Percentiles rank a stretch among this genome's conserved stretches.
Evolutionary conservation across 2,113 vertebrate genomes (phyloP).

Genomic region (Microcebus ravelobensis): DNA sequence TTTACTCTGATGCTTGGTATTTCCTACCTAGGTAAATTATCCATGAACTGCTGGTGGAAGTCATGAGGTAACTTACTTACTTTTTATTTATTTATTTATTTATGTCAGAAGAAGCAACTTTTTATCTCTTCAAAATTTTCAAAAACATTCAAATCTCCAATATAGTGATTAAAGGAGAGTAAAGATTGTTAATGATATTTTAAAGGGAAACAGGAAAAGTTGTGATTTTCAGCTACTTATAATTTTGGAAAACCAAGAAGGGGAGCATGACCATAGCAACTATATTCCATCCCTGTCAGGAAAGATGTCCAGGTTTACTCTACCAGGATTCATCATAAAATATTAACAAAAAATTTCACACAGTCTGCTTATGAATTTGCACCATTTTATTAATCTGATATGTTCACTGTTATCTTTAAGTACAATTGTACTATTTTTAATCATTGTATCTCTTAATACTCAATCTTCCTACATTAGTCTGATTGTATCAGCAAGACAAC

Average conservation of each 20-base stretch:
- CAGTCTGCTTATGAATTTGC: background rate
- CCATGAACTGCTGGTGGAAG: background rate
- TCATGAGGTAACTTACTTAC: background rate
- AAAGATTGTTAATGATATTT: background rate
- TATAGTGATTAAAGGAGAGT: background rate
- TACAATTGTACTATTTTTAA: background rate
- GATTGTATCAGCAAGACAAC: background rate
- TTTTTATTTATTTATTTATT: background rate
- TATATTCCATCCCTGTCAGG: fast-evolving
- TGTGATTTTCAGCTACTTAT: background rate
- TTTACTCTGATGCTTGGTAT: background rate
- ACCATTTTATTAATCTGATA: background rate
- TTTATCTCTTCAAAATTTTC: background rate
- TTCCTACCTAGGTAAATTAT: background rate
- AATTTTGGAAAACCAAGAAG: background rate
- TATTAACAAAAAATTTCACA: background rate
- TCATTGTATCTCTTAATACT: background rate
- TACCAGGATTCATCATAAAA: too few relatives aligned
- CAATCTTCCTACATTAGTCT: background rate
- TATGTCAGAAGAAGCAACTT: background rate
- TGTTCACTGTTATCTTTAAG: background rate
- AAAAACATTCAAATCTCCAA: background rate
- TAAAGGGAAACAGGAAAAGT: background rate
- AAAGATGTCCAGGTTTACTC: background rate
- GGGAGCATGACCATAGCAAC: background rate